phyloP scores from a whole-genome alignment of 2,797 vertebrate species.

The Lepus oiostolus region DNA sequence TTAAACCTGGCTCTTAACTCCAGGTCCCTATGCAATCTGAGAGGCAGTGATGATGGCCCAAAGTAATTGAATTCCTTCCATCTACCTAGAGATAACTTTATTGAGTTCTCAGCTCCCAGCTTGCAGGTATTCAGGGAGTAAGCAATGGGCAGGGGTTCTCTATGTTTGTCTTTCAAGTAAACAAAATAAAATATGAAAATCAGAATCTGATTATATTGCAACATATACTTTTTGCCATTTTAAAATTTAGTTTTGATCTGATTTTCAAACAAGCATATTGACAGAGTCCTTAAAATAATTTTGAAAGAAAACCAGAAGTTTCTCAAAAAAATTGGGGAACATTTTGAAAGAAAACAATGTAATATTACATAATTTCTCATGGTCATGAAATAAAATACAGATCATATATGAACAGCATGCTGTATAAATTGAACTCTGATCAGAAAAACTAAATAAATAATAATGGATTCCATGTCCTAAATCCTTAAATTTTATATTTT shows the following conservation, averaged over 20 bases:
- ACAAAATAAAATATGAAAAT: slow-evolving; percentile 18
- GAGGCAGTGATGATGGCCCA: no score
- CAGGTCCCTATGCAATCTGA: no score
- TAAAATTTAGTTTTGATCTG: slow-evolving; percentile 52
- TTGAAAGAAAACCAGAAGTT: slow-evolving; percentile 26
- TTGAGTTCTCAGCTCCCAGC: no score
- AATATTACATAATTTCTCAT: neutral
- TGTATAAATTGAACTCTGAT: slow-evolving; percentile 58
- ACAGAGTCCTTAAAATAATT: neutral
- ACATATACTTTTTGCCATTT: slow-evolving; percentile 3
- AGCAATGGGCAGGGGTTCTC: no score
- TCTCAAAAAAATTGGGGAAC: slow-evolving; percentile 41
- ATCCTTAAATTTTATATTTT: slow-evolving; percentile 52
- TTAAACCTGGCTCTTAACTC: no score
- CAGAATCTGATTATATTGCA: slow-evolving; percentile 45
- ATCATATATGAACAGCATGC: slow-evolving; percentile 33
- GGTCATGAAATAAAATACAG: neutral
- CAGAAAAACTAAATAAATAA: slow-evolving; percentile 15
- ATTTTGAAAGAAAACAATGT: slow-evolving; percentile 48
- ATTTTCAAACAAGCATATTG: slow-evolving; percentile 56
- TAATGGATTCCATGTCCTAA: slow-evolving; percentile 19
- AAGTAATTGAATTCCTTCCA: no score
- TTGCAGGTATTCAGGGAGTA: no score
- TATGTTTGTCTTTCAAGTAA: no score
- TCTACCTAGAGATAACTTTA: no score